Base-by-base conservation (phyloP, 2,113 vertebrate species). In the Camarhynchus parvulus region DNA sequence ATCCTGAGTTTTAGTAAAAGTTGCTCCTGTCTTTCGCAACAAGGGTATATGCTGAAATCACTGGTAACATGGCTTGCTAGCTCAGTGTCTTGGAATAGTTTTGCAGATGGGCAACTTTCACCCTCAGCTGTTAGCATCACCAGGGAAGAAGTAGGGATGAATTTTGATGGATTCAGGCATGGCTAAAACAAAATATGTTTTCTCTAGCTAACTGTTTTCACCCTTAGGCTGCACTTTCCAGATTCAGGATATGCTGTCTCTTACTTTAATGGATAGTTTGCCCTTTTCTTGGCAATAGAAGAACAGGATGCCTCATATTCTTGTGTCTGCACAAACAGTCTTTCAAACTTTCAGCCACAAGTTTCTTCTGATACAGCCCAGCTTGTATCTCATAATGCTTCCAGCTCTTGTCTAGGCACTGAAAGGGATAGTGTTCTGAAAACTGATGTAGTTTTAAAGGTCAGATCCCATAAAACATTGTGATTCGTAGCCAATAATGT, bases 381-480 rank as follows among this genome's bases (percentile, higher is more conserved):
- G 47, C 69, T 76, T 64, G 13, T 49, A 41, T 59, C 70, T 95
- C 56, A 41, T 74, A 83, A 92, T 56, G 39, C 53, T 87, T 96
- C 72, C 77, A 64, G 44, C 56, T 87, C 74, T 82, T 79, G 69
- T 69, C 66, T 87, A 37, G 56, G 74, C 64, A 56, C 56, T 64
- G 87, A 84, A 94, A 82, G 44, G 49, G 83, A 75, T 37, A 75
- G 35, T 33, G 69, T 84, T 75, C 91, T 92, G 89, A 72, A 78
- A 80, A 52, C 68, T 72, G 76, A 72, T 87, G 55, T 17, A 15
- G 9, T 89, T 95, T 83, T 78, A 94, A 95, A 95, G 89, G 87
- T 91, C 94, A 91, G 37, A 82, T 68, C n/a, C 52, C 30, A 39
- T 94, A 68, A 88, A 90, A 55, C 41, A 47, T 63, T 64, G 52